Conservation (phyloP, 2,797 vertebrate genomes). For the Eutrigla gurnardus region DNA sequence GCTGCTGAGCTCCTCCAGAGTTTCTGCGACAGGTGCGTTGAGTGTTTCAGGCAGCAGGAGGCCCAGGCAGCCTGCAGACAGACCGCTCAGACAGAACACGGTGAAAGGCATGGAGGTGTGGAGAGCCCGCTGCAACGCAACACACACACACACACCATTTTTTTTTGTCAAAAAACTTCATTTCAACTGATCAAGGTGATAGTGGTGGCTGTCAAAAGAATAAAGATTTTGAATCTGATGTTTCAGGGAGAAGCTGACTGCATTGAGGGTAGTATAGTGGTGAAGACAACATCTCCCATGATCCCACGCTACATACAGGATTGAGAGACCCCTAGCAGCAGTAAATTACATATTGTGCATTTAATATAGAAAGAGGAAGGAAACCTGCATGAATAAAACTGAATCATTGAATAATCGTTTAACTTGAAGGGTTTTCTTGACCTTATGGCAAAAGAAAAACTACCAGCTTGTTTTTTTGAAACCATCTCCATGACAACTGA, state of each 20-base stretch:
- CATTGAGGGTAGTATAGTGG: no score
- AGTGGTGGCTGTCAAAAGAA: no score
- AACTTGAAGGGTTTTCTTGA: no score
- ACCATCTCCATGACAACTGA: no score
- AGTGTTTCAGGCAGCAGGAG: conserved; percentile 91
- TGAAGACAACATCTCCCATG: no score
- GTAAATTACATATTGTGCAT: neutral
- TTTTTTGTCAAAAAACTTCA: no score
- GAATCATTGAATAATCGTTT: no score
- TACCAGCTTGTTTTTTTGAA: no score
- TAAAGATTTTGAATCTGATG: no score
- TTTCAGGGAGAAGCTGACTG: no score
- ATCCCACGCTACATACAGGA: neutral
- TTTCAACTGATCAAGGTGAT: no score
- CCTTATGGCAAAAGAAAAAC: no score
- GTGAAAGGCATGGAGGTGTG: conserved; percentile 87
- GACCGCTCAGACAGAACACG: conserved; percentile 88
- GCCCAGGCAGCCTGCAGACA: conserved; percentile 87
- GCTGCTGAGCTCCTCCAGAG: conserved; percentile 84
- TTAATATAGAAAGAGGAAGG: neutral
- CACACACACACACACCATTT: conserved; percentile 5
- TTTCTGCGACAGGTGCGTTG: conserved; percentile 86
- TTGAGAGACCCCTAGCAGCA: neutral
- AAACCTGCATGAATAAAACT: neutral
- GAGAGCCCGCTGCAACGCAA: conserved; percentile 81